A percentile compares a stretch with the other conserved stretches of the same genome.
These are phyloP conservation scores for Pachycephus smyrnensis DNA, from an alignment of 2,888 invertebrate species.

Conservation along the genomic window DNA sequence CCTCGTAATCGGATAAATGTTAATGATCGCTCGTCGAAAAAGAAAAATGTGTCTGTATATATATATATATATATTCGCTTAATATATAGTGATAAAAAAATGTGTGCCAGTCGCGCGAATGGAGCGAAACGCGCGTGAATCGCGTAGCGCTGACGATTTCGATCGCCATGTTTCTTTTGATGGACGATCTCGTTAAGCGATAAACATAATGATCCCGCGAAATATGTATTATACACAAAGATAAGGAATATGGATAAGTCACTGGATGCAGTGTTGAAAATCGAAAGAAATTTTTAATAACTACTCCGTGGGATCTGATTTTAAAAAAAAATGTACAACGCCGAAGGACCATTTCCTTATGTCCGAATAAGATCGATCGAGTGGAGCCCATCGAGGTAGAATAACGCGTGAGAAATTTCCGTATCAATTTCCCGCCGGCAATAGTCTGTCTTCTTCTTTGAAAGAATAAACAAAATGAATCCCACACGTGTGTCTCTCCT, in stretches of 20 bases:
- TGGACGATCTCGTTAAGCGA: not conserved
- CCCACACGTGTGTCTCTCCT: not conserved
- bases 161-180: not conserved
- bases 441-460: not conserved
- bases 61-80: slow-evolving; percentile 34
- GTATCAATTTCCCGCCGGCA: too few relatives aligned
- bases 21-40: not conserved
- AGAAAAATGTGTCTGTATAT: not conserved
- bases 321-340: not conserved
- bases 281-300: too few relatives aligned
- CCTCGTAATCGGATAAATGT: not conserved
- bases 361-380: not conserved
- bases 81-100: slow-evolving; percentile 50
- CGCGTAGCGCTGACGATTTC: slow-evolving; percentile 7
- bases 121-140: slow-evolving; percentile 25
- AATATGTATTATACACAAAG: too few relatives aligned
- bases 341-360: too few relatives aligned
- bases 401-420: too few relatives aligned
- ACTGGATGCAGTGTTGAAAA: too few relatives aligned
- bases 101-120: not conserved
- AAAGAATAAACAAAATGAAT: not conserved
- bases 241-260: too few relatives aligned
- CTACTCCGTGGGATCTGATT: too few relatives aligned
- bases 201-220: not conserved
- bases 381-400: too few relatives aligned